Evolutionary conservation across 2,888 invertebrate species (phyloP), one percentile per base, ranked within the genome.

Genomic region (Thalpophila matura): DNA sequence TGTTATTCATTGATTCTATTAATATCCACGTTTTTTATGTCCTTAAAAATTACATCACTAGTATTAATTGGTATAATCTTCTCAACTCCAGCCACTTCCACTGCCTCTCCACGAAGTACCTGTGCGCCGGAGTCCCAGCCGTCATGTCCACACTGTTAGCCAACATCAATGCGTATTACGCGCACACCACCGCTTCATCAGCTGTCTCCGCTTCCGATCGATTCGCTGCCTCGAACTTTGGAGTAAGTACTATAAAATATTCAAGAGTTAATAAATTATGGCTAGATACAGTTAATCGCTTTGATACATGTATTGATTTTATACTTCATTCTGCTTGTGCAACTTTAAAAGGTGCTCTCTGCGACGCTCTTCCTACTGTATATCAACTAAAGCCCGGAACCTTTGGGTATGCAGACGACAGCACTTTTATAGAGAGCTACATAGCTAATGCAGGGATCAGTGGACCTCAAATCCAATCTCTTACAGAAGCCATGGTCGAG

Each of bases 221-320:
- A 86, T 99, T 99, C 92, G 99, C 99, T 74, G 99, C 99, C 62
- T 99, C 99, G 82, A 99, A 99, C 95, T 99, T 99, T 95, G 99
- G 99, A 90, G 99, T 99, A 95, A 96, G 96, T 95, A 47, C 16
- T 22, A n/a, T 35, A 18, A 5, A 31, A 50, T 29, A 40, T 42
- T 35, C 22, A 37, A 14, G 33, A 10, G 2, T 20, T 33, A 29
- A 45, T 29, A 4, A 33, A 4, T 9, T 5, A 29, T 2, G 29
- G 10, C 12, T 29, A n/a, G n/a, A n/a, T n/a, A n/a, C n/a, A n/a
- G n/a, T n/a, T n/a, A n/a, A n/a, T n/a, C n/a, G n/a, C n/a, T n/a
- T n/a, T n/a, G n/a, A n/a, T n/a, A n/a, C n/a, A n/a, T n/a, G n/a
- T n/a, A n/a, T n/a, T n/a, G n/a, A n/a, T n/a, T n/a, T n/a, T n/a